These are phyloP conservation scores for Genyomyrus donnyi DNA, from an alignment of 2,113 vertebrate genomes.

Conservation along the genomic window DNA sequence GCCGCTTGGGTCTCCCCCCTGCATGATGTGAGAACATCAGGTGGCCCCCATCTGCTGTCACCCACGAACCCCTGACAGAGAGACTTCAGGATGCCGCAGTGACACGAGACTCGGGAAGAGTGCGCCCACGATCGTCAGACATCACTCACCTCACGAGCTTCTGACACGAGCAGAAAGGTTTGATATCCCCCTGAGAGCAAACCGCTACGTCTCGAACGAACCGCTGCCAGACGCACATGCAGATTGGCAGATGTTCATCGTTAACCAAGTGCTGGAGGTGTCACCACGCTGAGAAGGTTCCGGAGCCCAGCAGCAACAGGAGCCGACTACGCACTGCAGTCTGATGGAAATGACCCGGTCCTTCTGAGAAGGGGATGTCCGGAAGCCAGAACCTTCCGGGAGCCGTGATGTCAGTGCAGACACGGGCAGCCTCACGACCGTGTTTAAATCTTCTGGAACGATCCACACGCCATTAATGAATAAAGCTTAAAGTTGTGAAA, in stretches of 20 bases:
- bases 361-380: background rate
- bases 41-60: background rate
- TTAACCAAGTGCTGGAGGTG: background rate
- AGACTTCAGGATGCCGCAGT: background rate
- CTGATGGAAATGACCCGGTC: background rate
- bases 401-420: background rate
- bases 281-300: background rate
- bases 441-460: background rate
- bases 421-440: background rate
- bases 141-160: background rate
- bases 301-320: background rate
- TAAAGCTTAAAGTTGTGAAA: background rate
- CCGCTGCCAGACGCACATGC: background rate
- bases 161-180: background rate
- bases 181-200: background rate
- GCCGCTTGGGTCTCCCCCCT: background rate
- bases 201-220: background rate
- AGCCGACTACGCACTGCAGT: background rate
- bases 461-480: background rate
- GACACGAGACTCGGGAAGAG: background rate
- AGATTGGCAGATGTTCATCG: background rate
- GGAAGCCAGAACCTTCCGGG: too few species aligned
- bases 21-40: background rate
- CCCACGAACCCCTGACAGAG: background rate
- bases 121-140: background rate